These are phyloP conservation scores for Drosophila silvestris DNA, from an alignment of 2,888 invertebrate genomes.

Conservation along the genomic window DNA sequence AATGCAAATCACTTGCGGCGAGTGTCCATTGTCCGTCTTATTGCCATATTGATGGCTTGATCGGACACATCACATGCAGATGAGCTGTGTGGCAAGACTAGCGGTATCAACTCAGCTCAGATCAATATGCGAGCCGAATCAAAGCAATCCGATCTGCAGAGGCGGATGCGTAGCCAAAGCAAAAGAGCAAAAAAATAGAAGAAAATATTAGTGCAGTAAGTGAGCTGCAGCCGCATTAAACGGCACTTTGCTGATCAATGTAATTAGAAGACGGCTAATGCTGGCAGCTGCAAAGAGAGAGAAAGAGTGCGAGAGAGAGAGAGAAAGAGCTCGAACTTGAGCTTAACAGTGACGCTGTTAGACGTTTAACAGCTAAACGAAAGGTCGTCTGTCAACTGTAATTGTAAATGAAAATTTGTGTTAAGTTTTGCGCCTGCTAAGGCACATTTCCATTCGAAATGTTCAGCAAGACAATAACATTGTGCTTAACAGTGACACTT, in stretches of 20 bases:
- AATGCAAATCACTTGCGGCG: conserved; percentile 72
- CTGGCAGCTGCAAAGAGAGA: conserved; percentile 10
- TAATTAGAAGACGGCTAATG: conserved; percentile 58
- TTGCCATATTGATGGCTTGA: conserved; percentile 58
- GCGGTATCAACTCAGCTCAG: conserved; percentile 55
- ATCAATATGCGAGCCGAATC: conserved; percentile 30
- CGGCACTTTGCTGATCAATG: conserved; percentile 75
- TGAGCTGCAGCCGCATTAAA: conserved; percentile 55
- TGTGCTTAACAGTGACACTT: conserved; percentile 5
- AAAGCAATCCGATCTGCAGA: conserved; percentile 21
- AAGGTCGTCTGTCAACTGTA: conserved; percentile 4
- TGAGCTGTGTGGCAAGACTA: conserved; percentile 45
- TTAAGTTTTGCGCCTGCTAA: not conserved
- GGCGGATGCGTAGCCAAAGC: conserved; percentile 46
- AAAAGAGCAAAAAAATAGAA: conserved; percentile 15
- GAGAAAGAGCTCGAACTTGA: not conserved
- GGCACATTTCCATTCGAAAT: not conserved
- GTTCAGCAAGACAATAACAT: not conserved
- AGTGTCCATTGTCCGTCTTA: conserved; percentile 52
- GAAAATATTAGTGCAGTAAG: conserved; percentile 31
- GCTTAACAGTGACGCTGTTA: conserved; percentile 18
- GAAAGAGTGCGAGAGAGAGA: conserved; percentile 12
- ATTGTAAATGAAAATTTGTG: not conserved
- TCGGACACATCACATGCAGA: conserved; percentile 26
- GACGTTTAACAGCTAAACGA: conserved; percentile 4